A percentile compares a stretch with the other conserved stretches of the same genome.
These are phyloP conservation scores for Nothocercus nigrocapillus DNA, from an alignment of 2,113 vertebrate species.

Conservation along the genomic window DNA sequence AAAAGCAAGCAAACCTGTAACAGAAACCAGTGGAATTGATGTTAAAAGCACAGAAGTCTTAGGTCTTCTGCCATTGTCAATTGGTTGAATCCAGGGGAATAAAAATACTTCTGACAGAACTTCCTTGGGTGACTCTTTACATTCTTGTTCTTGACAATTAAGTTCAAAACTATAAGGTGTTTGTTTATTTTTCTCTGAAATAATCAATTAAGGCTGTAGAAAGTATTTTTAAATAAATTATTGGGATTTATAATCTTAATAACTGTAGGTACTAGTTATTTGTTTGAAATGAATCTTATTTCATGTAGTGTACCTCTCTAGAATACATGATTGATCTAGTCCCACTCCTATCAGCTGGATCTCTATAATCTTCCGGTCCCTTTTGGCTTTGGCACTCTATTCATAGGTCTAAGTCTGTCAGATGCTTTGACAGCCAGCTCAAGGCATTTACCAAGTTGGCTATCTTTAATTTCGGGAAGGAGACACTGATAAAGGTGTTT, in stretches of 20 bases:
- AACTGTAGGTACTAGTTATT: too few relatives aligned
- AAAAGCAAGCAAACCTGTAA: not conserved
- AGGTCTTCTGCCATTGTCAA: not conserved
- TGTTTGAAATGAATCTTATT: too few relatives aligned
- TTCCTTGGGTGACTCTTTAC: rapidly evolving
- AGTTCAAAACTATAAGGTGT: not conserved
- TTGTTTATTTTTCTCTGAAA: not conserved
- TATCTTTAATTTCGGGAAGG: conserved; percentile 15
- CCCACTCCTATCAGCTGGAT: not conserved
- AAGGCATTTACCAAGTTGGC: not conserved
- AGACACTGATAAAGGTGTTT: not conserved
- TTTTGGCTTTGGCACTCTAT: not conserved
- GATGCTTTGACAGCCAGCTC: not conserved
- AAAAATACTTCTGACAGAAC: not conserved
- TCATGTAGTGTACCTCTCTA: not conserved
- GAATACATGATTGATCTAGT: not conserved
- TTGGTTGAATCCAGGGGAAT: not conserved
- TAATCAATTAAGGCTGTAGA: not conserved
- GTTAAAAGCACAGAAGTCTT: not conserved
- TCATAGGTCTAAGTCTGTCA: not conserved
- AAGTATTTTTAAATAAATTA: not conserved
- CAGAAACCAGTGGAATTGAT: not conserved
- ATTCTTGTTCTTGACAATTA: not conserved
- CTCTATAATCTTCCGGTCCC: not conserved
- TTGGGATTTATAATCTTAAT: not conserved